A percentile compares a stretch with the other conserved stretches of the same genome.
phyloP scores from a whole-genome alignment of 2,113 vertebrate genomes.

The Hyaena hyaena region DNA sequence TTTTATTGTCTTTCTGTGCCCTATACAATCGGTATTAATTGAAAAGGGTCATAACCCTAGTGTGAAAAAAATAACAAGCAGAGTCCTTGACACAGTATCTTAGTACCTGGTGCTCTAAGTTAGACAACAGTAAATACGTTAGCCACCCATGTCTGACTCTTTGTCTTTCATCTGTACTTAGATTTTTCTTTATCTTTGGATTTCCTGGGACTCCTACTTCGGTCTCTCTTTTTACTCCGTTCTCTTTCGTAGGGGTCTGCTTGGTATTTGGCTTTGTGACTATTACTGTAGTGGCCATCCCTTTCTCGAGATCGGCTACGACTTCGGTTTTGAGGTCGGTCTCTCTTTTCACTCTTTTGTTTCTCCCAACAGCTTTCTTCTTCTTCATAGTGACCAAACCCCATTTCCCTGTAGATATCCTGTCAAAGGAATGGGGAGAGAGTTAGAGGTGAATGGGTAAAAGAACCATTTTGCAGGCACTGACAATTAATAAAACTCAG shows the following conservation, averaged over 20 bases:
- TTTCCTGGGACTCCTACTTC: conserved; percentile 91
- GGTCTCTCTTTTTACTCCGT: conserved; percentile 86
- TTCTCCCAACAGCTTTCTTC: conserved; percentile 87
- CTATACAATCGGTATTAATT: conserved; percentile 12
- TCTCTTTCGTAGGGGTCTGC: conserved; percentile 81
- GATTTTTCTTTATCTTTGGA: conserved; percentile 92
- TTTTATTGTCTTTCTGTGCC: conserved; percentile 70
- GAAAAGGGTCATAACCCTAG: neutral
- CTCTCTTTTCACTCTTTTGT: conserved; percentile 85
- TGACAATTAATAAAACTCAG: neutral
- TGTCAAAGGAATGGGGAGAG: conserved; percentile 72
- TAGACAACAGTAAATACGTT: neutral
- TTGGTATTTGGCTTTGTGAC: conserved; percentile 80
- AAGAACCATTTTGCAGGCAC: neutral
- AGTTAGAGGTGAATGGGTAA: conserved; percentile 23
- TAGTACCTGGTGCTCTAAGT: neutral
- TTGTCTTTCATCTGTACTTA: conserved; percentile 86
- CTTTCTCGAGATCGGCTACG: conserved; percentile 87
- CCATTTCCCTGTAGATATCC: conserved; percentile 80
- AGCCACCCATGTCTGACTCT: neutral
- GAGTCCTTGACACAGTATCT: conserved; percentile 45
- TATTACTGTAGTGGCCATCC: conserved; percentile 83
- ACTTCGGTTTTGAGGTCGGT: conserved; percentile 86
- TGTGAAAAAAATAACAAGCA: neutral
- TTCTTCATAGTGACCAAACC: conserved; percentile 82